A percentile compares a stretch with the other conserved stretches of the same genome.
Conservation (phyloP, 2,888 invertebrate species). For the Helobdella robusta region DNA sequence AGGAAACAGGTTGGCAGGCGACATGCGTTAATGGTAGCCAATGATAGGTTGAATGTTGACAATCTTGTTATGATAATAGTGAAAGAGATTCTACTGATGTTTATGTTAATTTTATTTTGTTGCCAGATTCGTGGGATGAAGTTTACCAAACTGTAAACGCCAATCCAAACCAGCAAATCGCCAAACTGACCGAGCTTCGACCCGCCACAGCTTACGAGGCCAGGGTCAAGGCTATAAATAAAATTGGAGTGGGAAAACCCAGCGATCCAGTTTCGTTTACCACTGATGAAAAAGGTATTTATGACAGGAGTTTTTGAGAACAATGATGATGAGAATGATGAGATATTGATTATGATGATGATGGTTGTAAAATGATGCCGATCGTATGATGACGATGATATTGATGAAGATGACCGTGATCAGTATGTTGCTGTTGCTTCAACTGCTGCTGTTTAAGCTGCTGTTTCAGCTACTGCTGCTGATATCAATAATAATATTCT, state of each 20-base stretch:
- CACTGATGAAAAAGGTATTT: conserved; percentile 18
- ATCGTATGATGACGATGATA: no score
- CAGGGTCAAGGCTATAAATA: conserved; percentile 15
- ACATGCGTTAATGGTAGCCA: no score
- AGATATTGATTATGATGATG: no score
- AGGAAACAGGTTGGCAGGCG: conserved; percentile 6
- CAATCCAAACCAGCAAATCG: not conserved
- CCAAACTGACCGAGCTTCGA: not conserved
- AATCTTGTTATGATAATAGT: no score
- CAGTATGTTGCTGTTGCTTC: no score
- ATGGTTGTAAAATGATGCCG: no score
- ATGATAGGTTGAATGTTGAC: no score
- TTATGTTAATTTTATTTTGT: not conserved
- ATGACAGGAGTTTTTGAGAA: no score
- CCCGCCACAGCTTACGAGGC: conserved; percentile 14
- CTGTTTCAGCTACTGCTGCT: not conserved
- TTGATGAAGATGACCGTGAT: no score
- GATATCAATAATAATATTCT: no score
- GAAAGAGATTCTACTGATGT: not conserved
- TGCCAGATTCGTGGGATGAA: conserved; percentile 4
- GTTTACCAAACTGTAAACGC: not conserved
- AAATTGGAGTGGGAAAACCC: conserved; percentile 10
- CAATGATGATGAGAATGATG: no score
- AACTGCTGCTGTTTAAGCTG: no score
- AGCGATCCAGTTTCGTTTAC: conserved; percentile 15